Conservation (phyloP, 2,113 vertebrate species). For the Rostratula benghalensis region DNA sequence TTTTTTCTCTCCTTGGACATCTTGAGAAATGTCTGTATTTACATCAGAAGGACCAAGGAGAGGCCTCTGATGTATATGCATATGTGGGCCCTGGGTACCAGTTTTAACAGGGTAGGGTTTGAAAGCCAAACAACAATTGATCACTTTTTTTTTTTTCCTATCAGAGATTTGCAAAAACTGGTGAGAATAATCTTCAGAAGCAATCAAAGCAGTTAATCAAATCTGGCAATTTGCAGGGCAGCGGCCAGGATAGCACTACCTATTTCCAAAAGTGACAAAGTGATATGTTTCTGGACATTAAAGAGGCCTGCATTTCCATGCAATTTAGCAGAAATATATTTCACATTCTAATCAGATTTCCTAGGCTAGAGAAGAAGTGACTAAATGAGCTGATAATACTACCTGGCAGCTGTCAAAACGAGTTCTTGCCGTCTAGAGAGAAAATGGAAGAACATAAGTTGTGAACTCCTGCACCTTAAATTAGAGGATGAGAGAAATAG, state of each 20-base stretch:
- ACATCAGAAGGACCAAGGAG: not conserved
- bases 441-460: slow-evolving; percentile 46
- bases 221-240: not conserved
- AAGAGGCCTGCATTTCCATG: not conserved
- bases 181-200: not conserved
- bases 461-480: slow-evolving; percentile 39
- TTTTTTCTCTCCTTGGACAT: not conserved
- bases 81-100: not conserved
- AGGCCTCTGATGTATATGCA: not conserved
- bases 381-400: slow-evolving; percentile 41
- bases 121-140: accelerated
- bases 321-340: slow-evolving; percentile 6
- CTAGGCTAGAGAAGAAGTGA: not conserved
- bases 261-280: not conserved
- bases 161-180: not conserved
- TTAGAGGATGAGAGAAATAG: slow-evolving; percentile 51
- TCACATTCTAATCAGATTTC: slow-evolving; percentile 14
- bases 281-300: not conserved
- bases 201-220: not conserved
- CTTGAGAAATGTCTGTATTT: not conserved
- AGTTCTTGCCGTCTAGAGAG: slow-evolving; percentile 27
- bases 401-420: slow-evolving; percentile 53
- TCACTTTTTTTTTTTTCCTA: slow-evolving; percentile 1
- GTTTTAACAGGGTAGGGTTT: not conserved
- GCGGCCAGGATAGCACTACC: not conserved